Conservation (phyloP, 2,888 invertebrate species). For the Linyphia triangularis region DNA sequence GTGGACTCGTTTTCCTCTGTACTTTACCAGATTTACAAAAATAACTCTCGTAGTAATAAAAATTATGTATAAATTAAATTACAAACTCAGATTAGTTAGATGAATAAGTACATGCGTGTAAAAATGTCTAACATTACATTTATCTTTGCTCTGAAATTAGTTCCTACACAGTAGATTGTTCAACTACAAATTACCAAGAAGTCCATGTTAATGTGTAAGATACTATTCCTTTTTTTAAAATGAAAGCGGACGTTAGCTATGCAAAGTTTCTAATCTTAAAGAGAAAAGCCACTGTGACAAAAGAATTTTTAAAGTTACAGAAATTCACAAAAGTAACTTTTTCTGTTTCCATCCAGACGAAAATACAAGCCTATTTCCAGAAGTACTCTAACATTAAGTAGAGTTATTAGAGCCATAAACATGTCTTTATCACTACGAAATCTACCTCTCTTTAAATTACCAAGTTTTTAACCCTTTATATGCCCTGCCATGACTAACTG, state of each 20-base stretch:
- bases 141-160: too few species aligned
- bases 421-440: conserved; percentile 48
- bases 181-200: too few species aligned
- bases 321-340: background rate
- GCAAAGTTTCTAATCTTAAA: background rate
- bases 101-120: too few species aligned
- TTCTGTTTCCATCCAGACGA: background rate
- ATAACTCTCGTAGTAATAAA: too few species aligned
- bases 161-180: too few species aligned
- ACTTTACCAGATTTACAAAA: too few species aligned
- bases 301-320: background rate
- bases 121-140: too few species aligned
- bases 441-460: conserved; percentile 43
- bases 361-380: background rate
- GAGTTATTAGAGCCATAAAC: conserved; percentile 48
- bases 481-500: background rate
- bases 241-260: background rate
- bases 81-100: too few species aligned
- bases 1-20: too few species aligned
- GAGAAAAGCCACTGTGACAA: background rate
- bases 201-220: too few species aligned
- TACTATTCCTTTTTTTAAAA: too few species aligned
- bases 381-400: conserved; percentile 23
- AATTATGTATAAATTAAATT: too few species aligned
- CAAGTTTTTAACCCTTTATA: conserved; percentile 47